Evolutionary conservation across 2,113 vertebrate species (phyloP).

Genomic region (Seriola rivoliana): DNA sequence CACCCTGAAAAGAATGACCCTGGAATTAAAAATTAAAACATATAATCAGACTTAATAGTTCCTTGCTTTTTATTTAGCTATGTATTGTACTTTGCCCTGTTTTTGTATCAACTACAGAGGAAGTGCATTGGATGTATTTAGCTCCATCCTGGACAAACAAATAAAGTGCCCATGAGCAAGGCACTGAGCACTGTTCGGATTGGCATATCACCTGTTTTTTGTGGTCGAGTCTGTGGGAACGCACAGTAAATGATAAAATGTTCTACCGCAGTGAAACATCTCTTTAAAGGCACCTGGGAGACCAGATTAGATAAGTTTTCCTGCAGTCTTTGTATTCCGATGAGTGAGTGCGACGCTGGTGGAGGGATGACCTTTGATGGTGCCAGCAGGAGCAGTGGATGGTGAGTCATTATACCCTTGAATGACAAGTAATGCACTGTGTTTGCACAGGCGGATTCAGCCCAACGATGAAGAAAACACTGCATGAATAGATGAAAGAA

Average conservation of each 20-base stretch:
- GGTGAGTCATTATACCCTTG: slow-evolving; percentile 69
- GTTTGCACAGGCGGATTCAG: slow-evolving; percentile 44
- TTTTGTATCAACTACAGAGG: background rate
- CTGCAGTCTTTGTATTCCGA: slow-evolving; percentile 66
- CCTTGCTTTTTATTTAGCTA: background rate
- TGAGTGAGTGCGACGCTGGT: slow-evolving; percentile 46
- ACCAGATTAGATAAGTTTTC: slow-evolving; percentile 55
- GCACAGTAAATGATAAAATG: slow-evolving; percentile 31
- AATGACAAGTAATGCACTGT: slow-evolving; percentile 65
- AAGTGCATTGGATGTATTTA: background rate
- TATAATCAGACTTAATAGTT: background rate
- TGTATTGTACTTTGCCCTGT: background rate
- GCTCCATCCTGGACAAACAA: background rate
- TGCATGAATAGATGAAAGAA: slow-evolving; percentile 58
- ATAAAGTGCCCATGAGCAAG: slow-evolving; percentile 25
- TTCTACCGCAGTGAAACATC: slow-evolving; percentile 34
- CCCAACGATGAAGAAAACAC: slow-evolving; percentile 61
- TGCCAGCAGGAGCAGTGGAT: slow-evolving; percentile 55
- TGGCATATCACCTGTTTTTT: background rate
- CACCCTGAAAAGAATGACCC: slow-evolving; percentile 8
- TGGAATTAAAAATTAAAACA: background rate
- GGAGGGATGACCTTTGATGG: slow-evolving; percentile 71
- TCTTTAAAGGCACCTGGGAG: slow-evolving; percentile 54
- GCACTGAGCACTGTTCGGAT: slow-evolving; percentile 8
- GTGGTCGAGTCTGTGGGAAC: background rate